Conservation (phyloP, 2,113 vertebrate species). For the Phaethon lepturus region DNA sequence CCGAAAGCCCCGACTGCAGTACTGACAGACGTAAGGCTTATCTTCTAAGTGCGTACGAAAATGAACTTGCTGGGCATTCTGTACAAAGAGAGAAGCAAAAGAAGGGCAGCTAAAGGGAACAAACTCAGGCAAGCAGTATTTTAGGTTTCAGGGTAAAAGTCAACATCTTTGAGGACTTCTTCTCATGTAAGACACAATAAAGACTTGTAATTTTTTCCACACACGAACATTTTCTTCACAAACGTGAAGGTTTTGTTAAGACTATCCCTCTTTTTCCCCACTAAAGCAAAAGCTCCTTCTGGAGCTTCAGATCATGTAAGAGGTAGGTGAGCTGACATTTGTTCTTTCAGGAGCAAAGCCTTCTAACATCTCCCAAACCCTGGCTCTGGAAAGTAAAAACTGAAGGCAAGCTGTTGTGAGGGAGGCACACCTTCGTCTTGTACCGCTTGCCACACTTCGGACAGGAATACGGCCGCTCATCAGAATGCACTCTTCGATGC, state of each 20-base stretch:
- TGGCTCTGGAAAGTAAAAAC: not conserved
- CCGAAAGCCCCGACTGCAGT: conserved; percentile 90
- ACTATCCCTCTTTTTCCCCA: not conserved
- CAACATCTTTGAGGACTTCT: not conserved
- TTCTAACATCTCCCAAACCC: not conserved
- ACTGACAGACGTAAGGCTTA: conserved; percentile 90
- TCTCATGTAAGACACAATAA: rapidly evolving
- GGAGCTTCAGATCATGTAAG: not conserved
- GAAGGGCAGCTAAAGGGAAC: not conserved
- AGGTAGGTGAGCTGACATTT: not conserved
- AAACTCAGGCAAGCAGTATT: rapidly evolving
- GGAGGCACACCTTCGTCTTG: conserved; percentile 90
- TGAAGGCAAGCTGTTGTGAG: too few relatives aligned
- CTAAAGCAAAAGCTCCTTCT: not conserved
- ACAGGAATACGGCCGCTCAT: conserved; percentile 91
- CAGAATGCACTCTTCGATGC: conserved; percentile 93
- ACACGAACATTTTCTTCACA: not conserved
- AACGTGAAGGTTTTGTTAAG: not conserved
- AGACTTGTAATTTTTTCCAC: not conserved
- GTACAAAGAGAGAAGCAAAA: not conserved
- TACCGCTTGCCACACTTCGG: conserved; percentile 91
- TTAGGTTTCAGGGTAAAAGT: not conserved
- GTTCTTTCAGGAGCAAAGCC: not conserved
- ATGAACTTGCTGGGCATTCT: conserved; percentile 97
- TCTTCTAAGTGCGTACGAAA: conserved; percentile 92